These are phyloP conservation scores for Temnothorax longispinosus DNA, from an alignment of 1,140 invertebrate genomes.

Conservation along the genomic window DNA sequence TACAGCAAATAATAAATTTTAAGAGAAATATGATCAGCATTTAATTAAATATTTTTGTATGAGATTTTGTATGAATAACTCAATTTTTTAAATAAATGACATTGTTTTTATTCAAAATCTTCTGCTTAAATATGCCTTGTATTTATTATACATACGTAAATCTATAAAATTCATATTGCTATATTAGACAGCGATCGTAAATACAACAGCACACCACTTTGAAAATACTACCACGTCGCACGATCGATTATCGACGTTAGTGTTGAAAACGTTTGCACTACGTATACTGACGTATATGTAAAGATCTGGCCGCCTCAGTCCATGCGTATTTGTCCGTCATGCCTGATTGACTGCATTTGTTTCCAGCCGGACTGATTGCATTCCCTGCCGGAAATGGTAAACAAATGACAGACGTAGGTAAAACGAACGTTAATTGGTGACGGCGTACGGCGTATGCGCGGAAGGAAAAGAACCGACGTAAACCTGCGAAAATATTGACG, in stretches of 20 bases:
- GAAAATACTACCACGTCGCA: constrained; percentile 43
- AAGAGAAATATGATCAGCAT: not conserved
- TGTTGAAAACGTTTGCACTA: constrained; percentile 50
- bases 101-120: not conserved
- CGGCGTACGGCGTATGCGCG: constrained; percentile 5
- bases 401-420: constrained; percentile 79
- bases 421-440: constrained; percentile 70
- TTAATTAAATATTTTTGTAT: not conserved
- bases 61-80: not conserved
- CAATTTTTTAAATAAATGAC: not conserved
- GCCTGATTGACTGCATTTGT: constrained; percentile 74
- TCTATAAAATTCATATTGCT: not conserved
- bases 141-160: not conserved
- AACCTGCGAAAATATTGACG: constrained; percentile 65
- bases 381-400: constrained; percentile 74
- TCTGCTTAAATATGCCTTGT: not conserved
- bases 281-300: not conserved
- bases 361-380: constrained; percentile 73
- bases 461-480: constrained; percentile 68
- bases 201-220: constrained; percentile 1
- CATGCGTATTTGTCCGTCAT: constrained; percentile 70
- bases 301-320: constrained; percentile 60
- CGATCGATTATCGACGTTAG: constrained; percentile 62
- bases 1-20: not conserved
- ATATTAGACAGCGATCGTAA: not conserved